Conservation (phyloP, 1,140 invertebrate species). For the Pogonus chalceus region DNA sequence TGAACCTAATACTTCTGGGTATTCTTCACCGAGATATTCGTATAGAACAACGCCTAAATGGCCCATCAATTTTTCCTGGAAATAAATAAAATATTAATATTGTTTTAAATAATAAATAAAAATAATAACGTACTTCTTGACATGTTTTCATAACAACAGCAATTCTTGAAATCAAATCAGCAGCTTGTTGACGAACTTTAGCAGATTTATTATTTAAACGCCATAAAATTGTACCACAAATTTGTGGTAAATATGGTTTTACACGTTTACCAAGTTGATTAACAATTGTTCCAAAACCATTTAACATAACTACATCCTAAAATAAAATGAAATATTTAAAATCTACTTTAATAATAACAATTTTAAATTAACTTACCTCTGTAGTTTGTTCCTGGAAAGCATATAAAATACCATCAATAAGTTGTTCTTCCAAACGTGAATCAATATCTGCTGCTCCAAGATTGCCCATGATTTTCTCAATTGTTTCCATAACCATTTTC, state of each 20-base stretch:
- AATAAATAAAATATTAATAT: conserved; percentile 17
- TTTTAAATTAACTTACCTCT: conserved; percentile 54
- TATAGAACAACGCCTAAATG: conserved; percentile 99
- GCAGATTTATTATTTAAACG: conserved; percentile 98
- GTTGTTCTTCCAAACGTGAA: conserved; percentile 92
- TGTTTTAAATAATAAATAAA: conserved; percentile 11
- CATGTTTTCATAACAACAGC: conserved; percentile 99
- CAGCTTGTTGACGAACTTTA: conserved; percentile 98
- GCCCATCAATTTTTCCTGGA: conserved; percentile 95
- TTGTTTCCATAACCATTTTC: conserved; percentile 99
- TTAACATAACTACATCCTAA: conserved; percentile 98
- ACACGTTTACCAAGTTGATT: conserved; percentile 95
- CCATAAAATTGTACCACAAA: conserved; percentile 99
- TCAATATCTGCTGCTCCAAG: conserved; percentile 97
- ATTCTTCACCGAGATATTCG: conserved; percentile 98
- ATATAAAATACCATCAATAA: conserved; percentile 98
- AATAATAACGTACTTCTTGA: conserved; percentile 63
- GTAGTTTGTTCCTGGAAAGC: conserved; percentile 99
- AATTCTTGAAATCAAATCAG: conserved; percentile 96
- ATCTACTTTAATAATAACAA: conserved; percentile 1
- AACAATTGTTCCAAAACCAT: conserved; percentile 98
- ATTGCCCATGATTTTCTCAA: conserved; percentile 98
- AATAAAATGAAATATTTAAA: conserved; percentile 20
- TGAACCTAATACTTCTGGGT: conserved; percentile 97
- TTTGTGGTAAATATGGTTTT: conserved; percentile 97